Evolutionary conservation across 2,797 vertebrate genomes (phyloP).

Genomic region (Gymnothorax javanicus): DNA sequence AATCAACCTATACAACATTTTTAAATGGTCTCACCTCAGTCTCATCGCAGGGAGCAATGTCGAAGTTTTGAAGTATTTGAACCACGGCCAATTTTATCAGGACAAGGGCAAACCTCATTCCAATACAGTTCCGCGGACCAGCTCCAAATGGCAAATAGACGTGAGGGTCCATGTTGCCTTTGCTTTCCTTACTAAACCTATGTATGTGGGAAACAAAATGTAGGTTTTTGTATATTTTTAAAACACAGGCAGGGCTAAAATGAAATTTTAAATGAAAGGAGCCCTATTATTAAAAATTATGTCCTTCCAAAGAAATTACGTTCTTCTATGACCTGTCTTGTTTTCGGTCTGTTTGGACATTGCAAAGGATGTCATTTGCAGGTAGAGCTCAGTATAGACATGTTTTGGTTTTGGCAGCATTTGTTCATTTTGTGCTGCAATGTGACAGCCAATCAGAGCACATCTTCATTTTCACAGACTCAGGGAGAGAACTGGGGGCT

Average conservation of each 20-base stretch:
- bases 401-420: no score
- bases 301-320: no score
- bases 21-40: conserved; percentile 68
- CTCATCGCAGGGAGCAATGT: conserved; percentile 72
- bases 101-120: conserved; percentile 79
- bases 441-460: no score
- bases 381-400: no score
- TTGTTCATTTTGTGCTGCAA: no score
- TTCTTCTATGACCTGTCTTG: no score
- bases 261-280: no score
- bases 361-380: no score
- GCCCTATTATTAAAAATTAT: no score
- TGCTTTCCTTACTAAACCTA: conserved; percentile 79
- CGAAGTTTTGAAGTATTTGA: conserved; percentile 71
- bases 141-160: conserved; percentile 76
- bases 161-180: conserved; percentile 67
- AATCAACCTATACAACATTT: neutral
- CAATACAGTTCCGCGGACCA: conserved; percentile 83
- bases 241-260: neutral
- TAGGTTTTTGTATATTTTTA: neutral
- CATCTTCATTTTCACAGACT: no score
- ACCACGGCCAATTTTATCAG: conserved; percentile 71
- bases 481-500: no score
- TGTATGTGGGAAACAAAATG: neutral
- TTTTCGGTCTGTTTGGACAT: no score